A percentile compares a stretch with the other conserved stretches of the same genome.
These are phyloP conservation scores for Petrocephalus sullivani DNA, from an alignment of 2,797 vertebrate genomes.

Conservation along the genomic window DNA sequence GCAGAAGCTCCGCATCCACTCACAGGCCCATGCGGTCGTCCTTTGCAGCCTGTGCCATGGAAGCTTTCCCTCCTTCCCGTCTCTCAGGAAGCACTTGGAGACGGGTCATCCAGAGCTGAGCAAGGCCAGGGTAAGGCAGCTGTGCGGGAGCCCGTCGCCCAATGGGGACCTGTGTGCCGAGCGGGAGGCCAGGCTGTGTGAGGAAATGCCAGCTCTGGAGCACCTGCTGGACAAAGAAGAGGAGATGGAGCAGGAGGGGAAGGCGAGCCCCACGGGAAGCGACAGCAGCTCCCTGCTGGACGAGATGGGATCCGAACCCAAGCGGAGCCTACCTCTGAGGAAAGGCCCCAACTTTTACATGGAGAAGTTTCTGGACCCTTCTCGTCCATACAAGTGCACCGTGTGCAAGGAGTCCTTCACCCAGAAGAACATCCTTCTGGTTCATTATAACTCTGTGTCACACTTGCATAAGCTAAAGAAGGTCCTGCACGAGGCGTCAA, in stretches of 20 bases:
- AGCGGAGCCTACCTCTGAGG: conserved; percentile 93
- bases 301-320: conserved; percentile 91
- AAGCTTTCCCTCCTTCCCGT: conserved; percentile 97
- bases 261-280: conserved; percentile 91
- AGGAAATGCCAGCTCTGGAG: conserved; percentile 82
- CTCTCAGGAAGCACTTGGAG: conserved; percentile 98
- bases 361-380: conserved; percentile 99
- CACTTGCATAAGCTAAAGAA: conserved; percentile 98
- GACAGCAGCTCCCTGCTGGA: conserved; percentile 93
- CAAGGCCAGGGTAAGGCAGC: conserved; percentile 88
- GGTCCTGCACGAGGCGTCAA: conserved; percentile 94
- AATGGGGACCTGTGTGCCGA: conserved; percentile 90
- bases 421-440: conserved; percentile 98
- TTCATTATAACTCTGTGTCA: conserved; percentile 99
- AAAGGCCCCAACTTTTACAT: conserved; percentile 99
- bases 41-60: conserved; percentile 97
- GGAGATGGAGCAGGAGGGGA: conserved; percentile 94
- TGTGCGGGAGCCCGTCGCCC: conserved; percentile 84
- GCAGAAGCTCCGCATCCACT: conserved; percentile 99
- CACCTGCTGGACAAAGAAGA: conserved; percentile 94
- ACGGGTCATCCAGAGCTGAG: conserved; percentile 92
- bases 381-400: conserved; percentile 97
- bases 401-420: conserved; percentile 99
- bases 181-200: conserved; percentile 77
- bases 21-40: conserved; percentile 95